Base-by-base conservation (phyloP, 1,140 invertebrate species). In the Yoshiicerus persimilis region DNA sequence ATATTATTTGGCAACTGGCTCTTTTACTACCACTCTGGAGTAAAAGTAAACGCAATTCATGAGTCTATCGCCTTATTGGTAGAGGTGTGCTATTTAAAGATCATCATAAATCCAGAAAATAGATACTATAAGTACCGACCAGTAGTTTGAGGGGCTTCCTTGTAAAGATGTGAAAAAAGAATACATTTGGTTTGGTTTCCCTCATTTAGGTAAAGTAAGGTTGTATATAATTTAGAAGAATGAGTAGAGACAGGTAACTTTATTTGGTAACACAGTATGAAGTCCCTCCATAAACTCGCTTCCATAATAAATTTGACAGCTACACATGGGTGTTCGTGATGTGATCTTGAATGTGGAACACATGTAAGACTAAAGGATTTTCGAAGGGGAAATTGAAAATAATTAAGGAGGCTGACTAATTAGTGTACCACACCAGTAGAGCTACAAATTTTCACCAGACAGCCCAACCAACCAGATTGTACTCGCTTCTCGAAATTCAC, bases 361-460 rank as follows among this genome's bases (percentile, higher is more conserved):
- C 13, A 87, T 41, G 86, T 36, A 41, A 77, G 66, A 39, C 25
- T 75, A 56, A 87, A 87, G 85, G 64, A 64, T 47, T 47, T 27
- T 47, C 25, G 64, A 66, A 84, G 20, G 30, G 85, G 41, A 88
- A 88, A 88, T 88, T 88, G 88, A 88, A 88, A 88, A 88, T 88
- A 86, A 88, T 88, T 88, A 88, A 86, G 77, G 64, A 87, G 86
- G 56, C 77, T 47, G 27, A 38, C 36, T 88, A 88, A 88, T 88
- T 86, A 88, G 75, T 87, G 70, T 66, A 64, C 83, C 83, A 80
- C 75, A 80, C 75, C 75, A 34, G 75, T 80, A 80, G 75, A 80
- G 75, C 75, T 80, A 80, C 75, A 80, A 80, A 80, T 80, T 80
- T 80, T 16, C 75, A n/a, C 34, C 6, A 80, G 75, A 80, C 75